A percentile compares a stretch with the other conserved stretches of the same genome.
Evolutionary conservation across 2,888 invertebrate genomes (phyloP).

Genomic region (Calliphora vomitoria): DNA sequence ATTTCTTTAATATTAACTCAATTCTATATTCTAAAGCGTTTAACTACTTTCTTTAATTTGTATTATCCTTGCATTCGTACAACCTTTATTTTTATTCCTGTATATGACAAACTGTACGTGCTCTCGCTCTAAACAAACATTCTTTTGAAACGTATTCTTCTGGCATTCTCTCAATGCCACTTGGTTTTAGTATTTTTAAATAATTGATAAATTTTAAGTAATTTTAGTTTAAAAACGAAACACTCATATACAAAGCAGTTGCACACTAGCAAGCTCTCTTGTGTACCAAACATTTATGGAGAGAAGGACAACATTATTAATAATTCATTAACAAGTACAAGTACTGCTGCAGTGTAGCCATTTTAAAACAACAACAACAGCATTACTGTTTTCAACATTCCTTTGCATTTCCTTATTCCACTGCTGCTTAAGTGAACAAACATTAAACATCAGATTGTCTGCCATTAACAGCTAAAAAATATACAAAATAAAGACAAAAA

Average conservation of each 20-base stretch:
- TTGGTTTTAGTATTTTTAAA: slow-evolving; percentile 42
- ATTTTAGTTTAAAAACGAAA: background rate
- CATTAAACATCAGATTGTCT: slow-evolving; percentile 5
- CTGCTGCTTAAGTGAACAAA: background rate
- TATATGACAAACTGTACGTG: background rate
- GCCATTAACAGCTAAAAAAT: background rate
- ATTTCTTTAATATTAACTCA: no score
- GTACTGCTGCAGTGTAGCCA: slow-evolving; percentile 7
- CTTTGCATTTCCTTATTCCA: slow-evolving; percentile 25
- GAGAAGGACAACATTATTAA: slow-evolving; percentile 34
- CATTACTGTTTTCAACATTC: background rate
- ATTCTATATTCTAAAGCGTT: no score
- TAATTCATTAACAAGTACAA: slow-evolving; percentile 26
- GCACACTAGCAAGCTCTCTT: background rate
- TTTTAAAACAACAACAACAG: background rate
- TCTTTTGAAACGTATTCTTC: background rate
- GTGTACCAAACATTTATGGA: background rate
- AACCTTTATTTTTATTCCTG: background rate
- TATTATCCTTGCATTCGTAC: background rate
- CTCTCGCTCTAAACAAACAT: background rate
- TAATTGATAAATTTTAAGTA: slow-evolving; percentile 35
- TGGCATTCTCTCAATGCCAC: background rate
- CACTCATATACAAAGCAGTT: background rate
- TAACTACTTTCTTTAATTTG: background rate
- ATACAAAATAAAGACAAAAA: background rate